Evolutionary conservation across 2,888 invertebrate genomes (phyloP).

Genomic region (Schizotus pectinicornis): DNA sequence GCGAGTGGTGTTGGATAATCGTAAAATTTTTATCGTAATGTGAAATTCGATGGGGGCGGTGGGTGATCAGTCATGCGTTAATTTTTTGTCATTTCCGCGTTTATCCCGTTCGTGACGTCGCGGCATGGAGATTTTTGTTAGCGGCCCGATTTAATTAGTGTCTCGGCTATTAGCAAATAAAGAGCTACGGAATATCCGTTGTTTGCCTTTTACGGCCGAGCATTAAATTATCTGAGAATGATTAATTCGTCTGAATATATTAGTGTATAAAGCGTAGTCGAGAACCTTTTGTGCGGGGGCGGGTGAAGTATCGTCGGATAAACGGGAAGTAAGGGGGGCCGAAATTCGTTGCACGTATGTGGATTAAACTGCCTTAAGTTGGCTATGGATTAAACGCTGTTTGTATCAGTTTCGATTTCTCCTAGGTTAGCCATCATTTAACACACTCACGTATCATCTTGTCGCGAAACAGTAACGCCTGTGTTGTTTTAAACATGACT

Average conservation of each 20-base stretch:
- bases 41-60: too few relatives aligned
- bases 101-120: slow-evolving; percentile 1
- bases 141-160: slow-evolving; percentile 15
- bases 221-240: slow-evolving; percentile 26
- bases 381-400: slow-evolving; percentile 37
- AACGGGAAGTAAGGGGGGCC: slow-evolving; percentile 13
- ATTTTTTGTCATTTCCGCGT: slow-evolving; percentile 9
- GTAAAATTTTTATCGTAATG: too few relatives aligned
- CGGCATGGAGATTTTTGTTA: slow-evolving; percentile 2
- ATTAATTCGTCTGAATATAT: slow-evolving; percentile 26
- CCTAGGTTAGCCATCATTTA: slow-evolving; percentile 34
- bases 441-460: slow-evolving; percentile 38
- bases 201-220: slow-evolving; percentile 13
- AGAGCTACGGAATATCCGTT: slow-evolving; percentile 16
- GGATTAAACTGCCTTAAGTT: slow-evolving; percentile 33
- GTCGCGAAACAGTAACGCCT: slow-evolving; percentile 24
- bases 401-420: slow-evolving; percentile 39
- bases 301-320: slow-evolving; percentile 14
- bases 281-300: slow-evolving; percentile 17
- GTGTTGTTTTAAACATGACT: slow-evolving; percentile 29
- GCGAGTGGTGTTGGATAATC: too few relatives aligned
- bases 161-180: slow-evolving; percentile 23
- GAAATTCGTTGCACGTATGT: slow-evolving; percentile 30
- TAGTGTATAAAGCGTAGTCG: slow-evolving; percentile 3
- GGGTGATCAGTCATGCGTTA: slow-evolving; percentile 5